These are phyloP conservation scores for Eretmocerus hayati DNA, from an alignment of 2,888 invertebrate genomes.

Conservation along the genomic window DNA sequence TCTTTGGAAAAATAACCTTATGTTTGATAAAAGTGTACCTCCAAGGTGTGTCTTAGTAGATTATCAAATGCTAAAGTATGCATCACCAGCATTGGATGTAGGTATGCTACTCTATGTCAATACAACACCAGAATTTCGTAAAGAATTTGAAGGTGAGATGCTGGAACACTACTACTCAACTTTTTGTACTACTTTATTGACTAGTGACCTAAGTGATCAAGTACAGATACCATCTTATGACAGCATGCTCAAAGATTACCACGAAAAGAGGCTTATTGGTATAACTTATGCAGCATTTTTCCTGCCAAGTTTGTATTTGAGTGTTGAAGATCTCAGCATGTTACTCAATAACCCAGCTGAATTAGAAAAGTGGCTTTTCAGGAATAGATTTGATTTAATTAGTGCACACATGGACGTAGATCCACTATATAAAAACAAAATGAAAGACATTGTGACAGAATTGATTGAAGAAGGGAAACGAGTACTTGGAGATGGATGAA, in stretches of 20 bases:
- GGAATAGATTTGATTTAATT: constrained; percentile 25
- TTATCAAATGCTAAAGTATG: constrained; percentile 16
- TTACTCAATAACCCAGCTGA: constrained; percentile 27
- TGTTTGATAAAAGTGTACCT: not conserved
- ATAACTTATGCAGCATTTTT: constrained; percentile 28
- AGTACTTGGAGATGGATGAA: not conserved
- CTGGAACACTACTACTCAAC: constrained; percentile 28
- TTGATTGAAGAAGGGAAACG: constrained; percentile 25
- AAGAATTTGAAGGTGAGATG: not conserved
- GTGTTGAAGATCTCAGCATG: constrained; percentile 19
- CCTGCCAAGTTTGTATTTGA: constrained; percentile 30
- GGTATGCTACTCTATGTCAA: constrained; percentile 10
- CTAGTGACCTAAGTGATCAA: constrained; percentile 3
- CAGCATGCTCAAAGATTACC: constrained; percentile 27
- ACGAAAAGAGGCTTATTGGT: constrained; percentile 32
- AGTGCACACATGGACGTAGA: constrained; percentile 27
- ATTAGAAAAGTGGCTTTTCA: constrained; percentile 22
- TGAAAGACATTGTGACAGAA: constrained; percentile 28
- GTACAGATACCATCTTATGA: constrained; percentile 26
- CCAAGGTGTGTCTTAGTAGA: constrained; percentile 11
- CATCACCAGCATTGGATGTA: constrained; percentile 10
- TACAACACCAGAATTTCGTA: constrained; percentile 3
- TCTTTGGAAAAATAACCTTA: constrained; percentile 14
- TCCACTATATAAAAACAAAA: constrained; percentile 23
- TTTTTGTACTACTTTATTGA: constrained; percentile 23